phyloP scores from a whole-genome alignment of 92 coral and sea anemone species.

The Desmophyllum pertusum region DNA sequence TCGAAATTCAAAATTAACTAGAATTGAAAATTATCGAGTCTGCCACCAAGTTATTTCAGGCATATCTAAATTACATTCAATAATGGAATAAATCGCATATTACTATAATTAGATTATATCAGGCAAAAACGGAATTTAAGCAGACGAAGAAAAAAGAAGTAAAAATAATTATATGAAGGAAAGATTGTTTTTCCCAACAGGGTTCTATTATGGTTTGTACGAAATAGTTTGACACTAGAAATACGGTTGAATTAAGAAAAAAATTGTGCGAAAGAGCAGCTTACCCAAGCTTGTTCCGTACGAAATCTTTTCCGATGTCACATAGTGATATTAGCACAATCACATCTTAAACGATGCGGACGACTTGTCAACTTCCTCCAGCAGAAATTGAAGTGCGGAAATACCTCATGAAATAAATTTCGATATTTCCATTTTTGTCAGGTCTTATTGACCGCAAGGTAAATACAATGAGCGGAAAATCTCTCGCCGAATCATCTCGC shows the following conservation, averaged over 20 bases:
- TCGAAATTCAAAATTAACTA: background rate
- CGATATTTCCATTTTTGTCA: conserved; percentile 41
- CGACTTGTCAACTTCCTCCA: conserved; percentile 8
- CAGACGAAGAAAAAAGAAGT: no score
- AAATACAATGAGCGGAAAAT: conserved; percentile 13
- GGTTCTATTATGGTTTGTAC: background rate
- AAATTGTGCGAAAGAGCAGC: background rate
- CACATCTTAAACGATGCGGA: conserved; percentile 27
- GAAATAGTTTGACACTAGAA: background rate
- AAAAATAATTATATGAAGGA: background rate
- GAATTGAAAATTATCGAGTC: background rate
- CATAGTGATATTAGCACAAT: conserved; percentile 7
- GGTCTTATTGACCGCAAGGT: conserved; percentile 46
- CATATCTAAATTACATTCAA: background rate
- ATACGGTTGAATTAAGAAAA: no score
- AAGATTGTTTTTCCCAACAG: background rate
- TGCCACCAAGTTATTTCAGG: background rate
- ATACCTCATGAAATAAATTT: conserved; percentile 17
- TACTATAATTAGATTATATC: background rate
- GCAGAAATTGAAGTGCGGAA: conserved; percentile 26
- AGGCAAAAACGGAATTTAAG: background rate
- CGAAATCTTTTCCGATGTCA: conserved; percentile 9
- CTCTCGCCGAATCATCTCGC: conserved; percentile 19
- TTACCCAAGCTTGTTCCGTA: background rate
- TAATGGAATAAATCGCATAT: background rate